Evolutionary conservation across 2,888 invertebrate species (phyloP).

Genomic region (Nyleta sp.): DNA sequence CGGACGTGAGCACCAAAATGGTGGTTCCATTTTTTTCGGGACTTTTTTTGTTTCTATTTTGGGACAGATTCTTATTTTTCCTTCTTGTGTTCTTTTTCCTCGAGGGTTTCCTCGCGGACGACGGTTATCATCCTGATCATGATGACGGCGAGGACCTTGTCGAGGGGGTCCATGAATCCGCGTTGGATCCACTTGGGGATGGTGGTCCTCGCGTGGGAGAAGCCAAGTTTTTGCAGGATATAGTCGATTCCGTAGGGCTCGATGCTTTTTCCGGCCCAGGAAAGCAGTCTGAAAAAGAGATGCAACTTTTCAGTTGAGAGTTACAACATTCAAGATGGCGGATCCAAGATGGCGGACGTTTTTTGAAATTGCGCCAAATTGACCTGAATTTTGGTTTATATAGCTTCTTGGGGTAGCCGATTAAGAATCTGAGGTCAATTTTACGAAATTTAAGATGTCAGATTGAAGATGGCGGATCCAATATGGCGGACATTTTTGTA

Average conservation of each 20-base stretch:
- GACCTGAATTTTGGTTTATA: no score
- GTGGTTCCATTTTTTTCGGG: no score
- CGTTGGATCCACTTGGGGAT: slow-evolving; percentile 99
- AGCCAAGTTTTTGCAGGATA: slow-evolving; percentile 98
- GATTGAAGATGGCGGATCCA: no score
- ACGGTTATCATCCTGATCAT: slow-evolving; percentile 87
- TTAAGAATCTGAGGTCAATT: no score
- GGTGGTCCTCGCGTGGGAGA: slow-evolving; percentile 98
- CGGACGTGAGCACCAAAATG: slow-evolving; percentile 8
- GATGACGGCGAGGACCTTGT: slow-evolving; percentile 93
- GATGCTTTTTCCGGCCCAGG: slow-evolving; percentile 97
- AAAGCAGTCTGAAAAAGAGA: slow-evolving; percentile 84
- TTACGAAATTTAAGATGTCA: no score
- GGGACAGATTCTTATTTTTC: slow-evolving; percentile 70
- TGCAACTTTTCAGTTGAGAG: neutral
- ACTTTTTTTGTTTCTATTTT: slow-evolving; percentile 6
- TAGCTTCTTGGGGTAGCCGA: no score
- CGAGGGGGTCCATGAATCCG: slow-evolving; percentile 98
- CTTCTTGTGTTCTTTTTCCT: slow-evolving; percentile 76
- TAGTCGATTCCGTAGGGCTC: slow-evolving; percentile 99
- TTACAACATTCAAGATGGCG: no score
- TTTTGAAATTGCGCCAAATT: no score
- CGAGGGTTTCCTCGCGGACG: slow-evolving; percentile 79
- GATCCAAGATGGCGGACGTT: no score
- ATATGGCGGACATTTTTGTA: no score